Base-by-base conservation (phyloP, 2,888 invertebrate genomes). In the Celastrina argiolus region DNA sequence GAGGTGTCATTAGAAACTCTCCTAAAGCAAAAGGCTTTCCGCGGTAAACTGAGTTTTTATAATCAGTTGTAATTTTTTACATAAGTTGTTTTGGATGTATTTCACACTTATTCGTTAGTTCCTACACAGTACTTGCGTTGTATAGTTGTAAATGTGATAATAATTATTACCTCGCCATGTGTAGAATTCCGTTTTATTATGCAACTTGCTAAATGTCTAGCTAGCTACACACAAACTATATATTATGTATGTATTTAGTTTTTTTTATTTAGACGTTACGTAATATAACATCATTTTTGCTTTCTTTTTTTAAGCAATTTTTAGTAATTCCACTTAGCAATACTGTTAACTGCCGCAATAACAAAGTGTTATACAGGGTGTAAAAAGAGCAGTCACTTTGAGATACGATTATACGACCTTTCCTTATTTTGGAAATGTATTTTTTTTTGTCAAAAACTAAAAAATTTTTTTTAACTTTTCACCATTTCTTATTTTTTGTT, bases 1-100 rank as follows among this genome's bases (percentile, higher is more conserved):
- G 97, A 97, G 81, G 93, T 93, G 56, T 97, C 97, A 74, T 83
- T 97, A 77, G 95, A 96, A 78, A 94, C 93, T 74, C 93, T 97
- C 70, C 94, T 96, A 81, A 95, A 95, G 81, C 93, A 93, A 76
- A 96, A 95, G 79, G 90, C 92, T 5, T 92, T 88, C 70, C 91
- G 94, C 73, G 92, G 92, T 92, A 91, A 86, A 42, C 14, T 64
- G 74, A 68, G 69, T 65, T 42, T 64, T 58, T 42, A 72, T 69
- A 66, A 72, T 75, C 87, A 89, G 91, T 90, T 91, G 90, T 91
- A 87, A 90, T 88, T 88, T 91, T 88, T 88, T 85, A 71, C 65
- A 56, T 67, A 16, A 68, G 69, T 42, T 65, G 18, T 63, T 61
- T 26, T 69, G 10, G 45, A 56, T 59, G 51, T 56, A 22, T 64